Percentiles rank a stretch among this genome's conserved stretches.
These are phyloP conservation scores for Pilophorus perplexus DNA, from an alignment of 2,888 invertebrate species.

Conservation along the genomic window DNA sequence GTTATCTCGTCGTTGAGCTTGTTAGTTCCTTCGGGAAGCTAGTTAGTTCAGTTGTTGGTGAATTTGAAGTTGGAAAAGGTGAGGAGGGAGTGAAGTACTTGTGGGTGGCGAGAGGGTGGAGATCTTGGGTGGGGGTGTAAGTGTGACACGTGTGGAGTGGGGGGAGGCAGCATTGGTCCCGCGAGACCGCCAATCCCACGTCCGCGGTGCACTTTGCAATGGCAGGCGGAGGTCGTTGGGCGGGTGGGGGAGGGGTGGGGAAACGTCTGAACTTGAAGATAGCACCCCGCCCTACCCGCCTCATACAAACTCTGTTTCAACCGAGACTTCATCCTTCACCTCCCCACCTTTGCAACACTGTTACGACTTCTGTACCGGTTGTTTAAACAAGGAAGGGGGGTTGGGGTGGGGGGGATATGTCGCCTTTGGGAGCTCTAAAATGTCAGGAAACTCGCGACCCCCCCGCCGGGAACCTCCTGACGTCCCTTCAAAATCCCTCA, in stretches of 20 bases:
- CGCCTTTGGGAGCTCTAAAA: not conserved
- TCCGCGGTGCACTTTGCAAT: slow-evolving; percentile 13
- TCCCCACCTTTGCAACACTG: too few species aligned
- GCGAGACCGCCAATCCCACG: slow-evolving; percentile 20
- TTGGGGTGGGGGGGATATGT: not conserved
- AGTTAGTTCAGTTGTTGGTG: too few species aligned
- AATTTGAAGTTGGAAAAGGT: too few species aligned
- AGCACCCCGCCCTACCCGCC: not conserved
- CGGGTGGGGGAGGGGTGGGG: not conserved
- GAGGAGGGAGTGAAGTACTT: too few species aligned
- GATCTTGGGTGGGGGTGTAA: too few species aligned
- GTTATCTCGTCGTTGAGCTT: too few species aligned
- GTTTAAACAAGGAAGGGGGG: not conserved
- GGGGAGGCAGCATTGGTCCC: not conserved
- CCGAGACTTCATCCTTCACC: too few species aligned
- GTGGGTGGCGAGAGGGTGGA: too few species aligned
- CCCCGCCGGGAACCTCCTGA: not conserved
- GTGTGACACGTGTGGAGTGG: too few species aligned
- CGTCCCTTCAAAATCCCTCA: not conserved
- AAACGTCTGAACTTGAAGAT: not conserved
- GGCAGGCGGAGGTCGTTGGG: not conserved
- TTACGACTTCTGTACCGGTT: too few species aligned
- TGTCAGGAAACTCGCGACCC: not conserved
- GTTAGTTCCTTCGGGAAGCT: too few species aligned
- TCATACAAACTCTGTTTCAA: too few species aligned